Evolutionary conservation across 35 echinoderm and acorn worm genomes (phyloP).

Genomic region (Ptychodera flava): DNA sequence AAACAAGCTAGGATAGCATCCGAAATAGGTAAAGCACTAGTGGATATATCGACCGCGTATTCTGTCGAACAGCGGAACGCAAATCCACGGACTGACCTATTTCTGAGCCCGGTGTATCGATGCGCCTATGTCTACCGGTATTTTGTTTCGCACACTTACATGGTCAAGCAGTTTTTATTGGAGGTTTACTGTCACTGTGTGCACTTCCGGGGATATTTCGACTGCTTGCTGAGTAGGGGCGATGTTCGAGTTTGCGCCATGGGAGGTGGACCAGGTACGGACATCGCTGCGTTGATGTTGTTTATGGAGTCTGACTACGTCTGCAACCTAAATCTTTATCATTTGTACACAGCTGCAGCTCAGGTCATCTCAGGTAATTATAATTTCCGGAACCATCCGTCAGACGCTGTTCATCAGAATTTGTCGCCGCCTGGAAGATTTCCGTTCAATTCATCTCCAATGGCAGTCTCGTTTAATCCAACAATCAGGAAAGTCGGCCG

Average conservation of each 20-base stretch:
- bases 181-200: not conserved
- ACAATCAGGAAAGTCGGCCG: too few species aligned
- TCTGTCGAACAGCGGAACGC: not conserved
- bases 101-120: not conserved
- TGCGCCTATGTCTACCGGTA: not conserved
- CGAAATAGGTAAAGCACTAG: not conserved
- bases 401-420: too few species aligned
- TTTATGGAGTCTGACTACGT: too few species aligned
- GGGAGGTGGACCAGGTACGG: not conserved
- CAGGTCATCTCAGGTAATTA: too few species aligned
- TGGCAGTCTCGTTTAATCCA: too few species aligned
- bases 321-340: too few species aligned
- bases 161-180: not conserved
- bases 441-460: too few species aligned
- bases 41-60: not conserved
- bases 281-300: not conserved
- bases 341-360: too few species aligned
- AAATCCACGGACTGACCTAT: not conserved
- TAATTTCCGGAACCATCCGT: too few species aligned
- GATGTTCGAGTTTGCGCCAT: not conserved
- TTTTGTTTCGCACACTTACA: not conserved
- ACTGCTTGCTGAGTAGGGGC: not conserved
- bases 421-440: too few species aligned
- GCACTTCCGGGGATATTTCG: not conserved
- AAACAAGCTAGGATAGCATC: not conserved